Conservation (phyloP, 2,113 vertebrate species). For the Grammatotria lemairii region DNA sequence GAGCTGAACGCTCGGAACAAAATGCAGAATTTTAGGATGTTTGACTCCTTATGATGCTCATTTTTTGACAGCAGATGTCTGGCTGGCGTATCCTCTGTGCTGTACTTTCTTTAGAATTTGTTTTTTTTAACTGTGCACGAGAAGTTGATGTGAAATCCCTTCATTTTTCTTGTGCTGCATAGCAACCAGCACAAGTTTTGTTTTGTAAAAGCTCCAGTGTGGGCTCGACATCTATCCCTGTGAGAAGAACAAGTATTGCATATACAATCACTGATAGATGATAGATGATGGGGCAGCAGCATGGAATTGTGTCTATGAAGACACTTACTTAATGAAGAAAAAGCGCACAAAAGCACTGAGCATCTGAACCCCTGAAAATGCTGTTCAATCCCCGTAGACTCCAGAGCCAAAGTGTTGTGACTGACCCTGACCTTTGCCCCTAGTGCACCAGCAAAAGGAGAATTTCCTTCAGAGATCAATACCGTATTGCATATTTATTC, state of each 20-base stretch:
- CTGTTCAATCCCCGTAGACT: neutral
- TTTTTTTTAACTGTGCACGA: neutral
- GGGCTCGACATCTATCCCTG: neutral
- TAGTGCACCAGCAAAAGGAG: conserved; percentile 23
- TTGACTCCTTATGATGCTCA: neutral
- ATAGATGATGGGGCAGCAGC: neutral
- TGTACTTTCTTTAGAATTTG: neutral
- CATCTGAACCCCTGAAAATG: neutral
- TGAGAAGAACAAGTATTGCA: neutral
- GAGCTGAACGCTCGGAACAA: neutral
- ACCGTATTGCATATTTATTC: conserved; percentile 35
- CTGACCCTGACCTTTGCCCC: conserved; percentile 36
- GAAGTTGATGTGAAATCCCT: neutral
- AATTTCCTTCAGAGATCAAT: conserved; percentile 49
- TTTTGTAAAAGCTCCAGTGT: neutral
- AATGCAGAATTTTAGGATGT: neutral
- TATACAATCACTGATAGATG: neutral
- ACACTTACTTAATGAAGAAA: neutral
- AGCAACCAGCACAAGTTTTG: neutral
- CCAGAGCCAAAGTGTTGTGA: neutral
- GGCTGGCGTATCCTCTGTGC: neutral
- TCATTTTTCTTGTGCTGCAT: neutral
- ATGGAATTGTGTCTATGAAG: neutral
- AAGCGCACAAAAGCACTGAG: neutral
- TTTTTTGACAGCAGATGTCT: neutral